Evolutionary conservation across 2,797 vertebrate genomes (phyloP).

Genomic region (Erpetoichthys calabaricus): DNA sequence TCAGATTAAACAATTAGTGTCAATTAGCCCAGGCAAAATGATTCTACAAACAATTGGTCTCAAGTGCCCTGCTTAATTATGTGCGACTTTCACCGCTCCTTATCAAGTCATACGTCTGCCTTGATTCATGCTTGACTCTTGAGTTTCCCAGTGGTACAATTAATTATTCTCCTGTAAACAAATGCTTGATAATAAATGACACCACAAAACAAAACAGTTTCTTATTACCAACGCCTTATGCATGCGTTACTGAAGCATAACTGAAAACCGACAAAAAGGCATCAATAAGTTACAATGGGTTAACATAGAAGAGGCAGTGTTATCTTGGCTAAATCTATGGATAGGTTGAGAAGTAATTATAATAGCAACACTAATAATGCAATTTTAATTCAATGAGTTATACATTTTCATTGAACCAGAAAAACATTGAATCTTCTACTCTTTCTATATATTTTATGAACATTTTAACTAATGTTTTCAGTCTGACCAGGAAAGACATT

Average conservation of each 20-base stretch:
- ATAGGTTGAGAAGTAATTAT: too few relatives aligned
- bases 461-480: too few relatives aligned
- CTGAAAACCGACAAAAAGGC: conserved; percentile 32
- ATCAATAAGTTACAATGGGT: conserved; percentile 21
- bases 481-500: too few relatives aligned
- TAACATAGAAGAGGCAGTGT: neutral
- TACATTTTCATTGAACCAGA: too few relatives aligned
- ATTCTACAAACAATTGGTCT: conserved; percentile 98
- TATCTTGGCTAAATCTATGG: too few relatives aligned
- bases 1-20: conserved; percentile 99
- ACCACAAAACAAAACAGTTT: conserved; percentile 38
- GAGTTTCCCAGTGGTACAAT: conserved; percentile 91
- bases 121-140: conserved; percentile 94
- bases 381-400: too few relatives aligned
- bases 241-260: conserved; percentile 34
- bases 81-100: conserved; percentile 84
- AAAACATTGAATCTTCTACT: too few relatives aligned
- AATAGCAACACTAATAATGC: too few relatives aligned
- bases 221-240: conserved; percentile 56
- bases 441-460: too few relatives aligned
- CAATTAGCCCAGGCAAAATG: conserved; percentile 97
- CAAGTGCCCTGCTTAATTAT: conserved; percentile 97
- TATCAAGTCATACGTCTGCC: conserved; percentile 71
- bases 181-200: conserved; percentile 69
- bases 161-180: conserved; percentile 96